These are phyloP conservation scores for Zaprionus taronus DNA, from an alignment of 1,140 invertebrate species.

Conservation along the genomic window DNA sequence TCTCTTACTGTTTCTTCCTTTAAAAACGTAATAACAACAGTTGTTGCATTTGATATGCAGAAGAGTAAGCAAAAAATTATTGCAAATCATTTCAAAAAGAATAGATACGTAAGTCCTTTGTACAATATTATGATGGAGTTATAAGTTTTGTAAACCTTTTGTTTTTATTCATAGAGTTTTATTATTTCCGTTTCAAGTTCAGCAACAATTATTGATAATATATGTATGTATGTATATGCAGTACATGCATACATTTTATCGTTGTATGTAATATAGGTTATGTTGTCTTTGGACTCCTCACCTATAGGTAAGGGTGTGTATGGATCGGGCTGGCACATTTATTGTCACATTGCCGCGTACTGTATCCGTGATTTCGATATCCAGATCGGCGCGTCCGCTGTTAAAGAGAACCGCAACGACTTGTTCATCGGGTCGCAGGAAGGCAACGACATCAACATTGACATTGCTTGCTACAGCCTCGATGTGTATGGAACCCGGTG, in stretches of 20 bases:
- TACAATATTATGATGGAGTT: no score
- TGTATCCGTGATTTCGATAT: slow-evolving; percentile 62
- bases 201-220: neutral
- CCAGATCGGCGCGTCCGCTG: slow-evolving; percentile 73
- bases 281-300: slow-evolving; percentile 19
- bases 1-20: neutral
- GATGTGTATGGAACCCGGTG: slow-evolving; percentile 86
- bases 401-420: slow-evolving; percentile 88
- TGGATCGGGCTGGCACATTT: slow-evolving; percentile 71
- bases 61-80: no score
- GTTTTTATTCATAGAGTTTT: neutral
- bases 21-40: neutral
- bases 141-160: neutral
- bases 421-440: slow-evolving; percentile 86
- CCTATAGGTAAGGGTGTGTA: slow-evolving; percentile 73
- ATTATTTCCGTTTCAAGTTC: no score
- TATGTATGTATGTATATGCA: no score
- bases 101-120: no score
- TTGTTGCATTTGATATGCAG: no score
- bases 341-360: slow-evolving; percentile 56
- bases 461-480: slow-evolving; percentile 64
- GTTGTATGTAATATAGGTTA: neutral
- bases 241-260: neutral
- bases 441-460: slow-evolving; percentile 85
- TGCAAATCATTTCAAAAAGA: neutral